Conservation (phyloP, 2,888 invertebrate species). For the Protonemura montana region DNA sequence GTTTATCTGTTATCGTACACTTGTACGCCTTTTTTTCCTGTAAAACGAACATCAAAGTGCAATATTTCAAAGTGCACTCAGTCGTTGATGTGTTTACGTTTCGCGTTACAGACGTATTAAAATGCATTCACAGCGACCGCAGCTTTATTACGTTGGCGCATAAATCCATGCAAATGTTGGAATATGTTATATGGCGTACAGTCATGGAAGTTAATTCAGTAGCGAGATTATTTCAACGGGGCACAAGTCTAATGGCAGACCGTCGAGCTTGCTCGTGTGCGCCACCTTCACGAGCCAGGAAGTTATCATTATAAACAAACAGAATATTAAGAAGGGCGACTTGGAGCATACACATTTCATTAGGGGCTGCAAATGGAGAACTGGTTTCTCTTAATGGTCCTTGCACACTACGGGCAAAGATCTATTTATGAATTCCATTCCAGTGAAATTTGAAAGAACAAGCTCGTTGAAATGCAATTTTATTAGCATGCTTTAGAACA, state of each 20-base stretch:
- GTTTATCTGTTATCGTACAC: no score
- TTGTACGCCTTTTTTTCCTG: background rate
- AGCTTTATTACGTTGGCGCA: background rate
- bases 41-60: slow-evolving; percentile 10
- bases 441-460: background rate
- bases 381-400: background rate
- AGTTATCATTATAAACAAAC: slow-evolving; percentile 36
- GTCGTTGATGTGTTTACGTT: background rate
- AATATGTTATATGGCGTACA: background rate
- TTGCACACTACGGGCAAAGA: background rate
- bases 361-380: background rate
- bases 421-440: background rate
- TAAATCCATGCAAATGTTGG: background rate
- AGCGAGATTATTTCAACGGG: background rate
- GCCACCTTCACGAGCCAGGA: background rate
- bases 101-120: background rate
- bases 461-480: background rate
- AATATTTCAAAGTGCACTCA: slow-evolving; percentile 16
- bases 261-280: background rate
- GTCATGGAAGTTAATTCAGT: background rate
- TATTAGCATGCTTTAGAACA: background rate
- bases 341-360: background rate
- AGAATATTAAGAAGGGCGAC: slow-evolving; percentile 34
- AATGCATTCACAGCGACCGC: background rate
- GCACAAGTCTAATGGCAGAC: background rate